phyloP scores from a whole-genome alignment of 2,113 vertebrate genomes.

The Formicarius rufipectus region DNA sequence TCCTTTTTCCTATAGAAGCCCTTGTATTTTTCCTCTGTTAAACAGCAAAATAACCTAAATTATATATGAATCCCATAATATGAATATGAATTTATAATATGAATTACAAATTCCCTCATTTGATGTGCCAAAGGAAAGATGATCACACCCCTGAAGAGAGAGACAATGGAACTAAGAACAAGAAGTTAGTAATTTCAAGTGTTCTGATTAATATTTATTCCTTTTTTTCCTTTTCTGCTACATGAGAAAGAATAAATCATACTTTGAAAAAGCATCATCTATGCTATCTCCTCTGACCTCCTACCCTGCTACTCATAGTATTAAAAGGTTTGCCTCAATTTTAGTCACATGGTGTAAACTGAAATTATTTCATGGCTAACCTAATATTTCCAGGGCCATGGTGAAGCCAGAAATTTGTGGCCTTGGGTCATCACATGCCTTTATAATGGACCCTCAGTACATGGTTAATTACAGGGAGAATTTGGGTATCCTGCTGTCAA shows the following conservation, averaged over 20 bases:
- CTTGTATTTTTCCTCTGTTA: background rate
- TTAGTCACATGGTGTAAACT: background rate
- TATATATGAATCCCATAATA: background rate
- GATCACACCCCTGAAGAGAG: background rate
- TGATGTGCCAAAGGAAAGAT: background rate
- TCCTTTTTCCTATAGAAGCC: background rate
- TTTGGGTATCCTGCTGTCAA: slow-evolving; percentile 42
- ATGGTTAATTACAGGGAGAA: slow-evolving; percentile 65
- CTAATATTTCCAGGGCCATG: slow-evolving; percentile 56
- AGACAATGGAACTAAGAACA: accelerated
- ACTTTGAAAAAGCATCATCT: background rate
- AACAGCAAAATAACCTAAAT: background rate
- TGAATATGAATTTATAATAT: too few species aligned
- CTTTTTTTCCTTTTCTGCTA: background rate
- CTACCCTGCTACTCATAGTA: background rate
- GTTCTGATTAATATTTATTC: background rate
- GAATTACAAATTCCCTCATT: background rate
- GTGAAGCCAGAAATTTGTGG: slow-evolving; percentile 35
- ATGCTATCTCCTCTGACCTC: slow-evolving; percentile 8
- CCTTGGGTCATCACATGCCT: slow-evolving; percentile 19
- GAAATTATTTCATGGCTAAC: slow-evolving; percentile 53
- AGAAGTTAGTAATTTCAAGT: background rate
- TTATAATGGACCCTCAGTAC: slow-evolving; percentile 49
- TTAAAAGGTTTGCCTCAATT: slow-evolving; percentile 30
- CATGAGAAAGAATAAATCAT: background rate